phyloP scores from a whole-genome alignment of 1,140 invertebrate genomes.

The Euwallacea similis region DNA sequence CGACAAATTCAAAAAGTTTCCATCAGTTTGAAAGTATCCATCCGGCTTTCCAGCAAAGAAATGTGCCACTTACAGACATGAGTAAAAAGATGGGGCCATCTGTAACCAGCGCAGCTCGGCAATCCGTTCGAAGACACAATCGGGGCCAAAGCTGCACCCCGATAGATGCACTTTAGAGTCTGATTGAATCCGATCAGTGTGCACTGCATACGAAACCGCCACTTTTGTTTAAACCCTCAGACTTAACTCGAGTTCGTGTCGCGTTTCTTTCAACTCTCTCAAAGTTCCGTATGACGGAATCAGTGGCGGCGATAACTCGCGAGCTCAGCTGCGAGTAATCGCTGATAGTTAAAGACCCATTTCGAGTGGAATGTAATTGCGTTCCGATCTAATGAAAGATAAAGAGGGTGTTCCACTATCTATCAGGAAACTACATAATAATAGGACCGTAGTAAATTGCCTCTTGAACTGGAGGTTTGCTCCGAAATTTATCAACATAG shows the following conservation, averaged over 20 bases:
- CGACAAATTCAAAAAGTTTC: slow-evolving; percentile 24
- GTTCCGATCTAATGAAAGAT: slow-evolving; percentile 8
- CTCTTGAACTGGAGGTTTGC: slow-evolving; percentile 14
- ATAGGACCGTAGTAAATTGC: slow-evolving; percentile 24
- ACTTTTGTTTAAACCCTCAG: slow-evolving; percentile 35
- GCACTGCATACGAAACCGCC: slow-evolving; percentile 36
- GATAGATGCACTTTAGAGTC: slow-evolving; percentile 36
- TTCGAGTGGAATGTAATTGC: slow-evolving; percentile 11
- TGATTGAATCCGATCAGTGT: slow-evolving; percentile 40
- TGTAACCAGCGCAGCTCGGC: slow-evolving; percentile 33
- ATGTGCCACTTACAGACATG: slow-evolving; percentile 22
- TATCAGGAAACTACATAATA: slow-evolving; percentile 21
- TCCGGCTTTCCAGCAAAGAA: slow-evolving; percentile 19
- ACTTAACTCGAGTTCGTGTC: slow-evolving; percentile 27
- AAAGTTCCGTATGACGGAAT: not conserved
- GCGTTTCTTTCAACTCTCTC: slow-evolving; percentile 20
- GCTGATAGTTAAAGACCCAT: not conserved
- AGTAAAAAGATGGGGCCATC: slow-evolving; percentile 36
- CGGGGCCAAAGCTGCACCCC: slow-evolving; percentile 25
- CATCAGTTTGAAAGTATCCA: slow-evolving; percentile 24
- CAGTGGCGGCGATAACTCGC: not conserved
- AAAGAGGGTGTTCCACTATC: slow-evolving; percentile 19
- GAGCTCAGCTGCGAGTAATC: no score
- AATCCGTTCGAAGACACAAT: slow-evolving; percentile 27
- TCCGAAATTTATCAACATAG: slow-evolving; percentile 29